phyloP scores from a whole-genome alignment of 2,888 invertebrate species.

The Xiphydria camelus region DNA sequence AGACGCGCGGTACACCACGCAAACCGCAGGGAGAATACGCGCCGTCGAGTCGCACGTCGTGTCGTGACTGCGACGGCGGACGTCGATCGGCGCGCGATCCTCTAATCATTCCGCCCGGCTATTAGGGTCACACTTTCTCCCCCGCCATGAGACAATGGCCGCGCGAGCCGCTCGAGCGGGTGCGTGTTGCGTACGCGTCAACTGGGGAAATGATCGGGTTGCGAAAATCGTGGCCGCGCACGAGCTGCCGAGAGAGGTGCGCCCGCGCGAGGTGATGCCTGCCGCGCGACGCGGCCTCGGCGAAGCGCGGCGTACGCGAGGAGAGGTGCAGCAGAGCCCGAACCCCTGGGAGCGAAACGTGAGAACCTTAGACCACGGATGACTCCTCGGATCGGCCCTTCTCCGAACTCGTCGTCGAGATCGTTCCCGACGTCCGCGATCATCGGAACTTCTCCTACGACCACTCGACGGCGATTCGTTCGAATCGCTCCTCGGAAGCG shows the following conservation, averaged over 20 bases:
- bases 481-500: no score
- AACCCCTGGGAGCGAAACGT: not conserved
- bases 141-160: constrained; percentile 33
- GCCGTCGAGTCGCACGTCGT: constrained; percentile 1
- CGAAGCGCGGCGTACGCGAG: no score
- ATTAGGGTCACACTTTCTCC: constrained; percentile 53
- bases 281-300: no score
- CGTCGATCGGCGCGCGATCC: constrained; percentile 40
- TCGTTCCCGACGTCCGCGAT: not conserved
- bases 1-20: not conserved
- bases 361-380: no score
- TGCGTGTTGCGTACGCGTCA: constrained; percentile 14
- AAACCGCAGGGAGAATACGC: not conserved
- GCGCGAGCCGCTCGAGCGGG: constrained; percentile 26
- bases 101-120: constrained; percentile 45
- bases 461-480: constrained; percentile 14
- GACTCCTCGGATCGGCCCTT: no score
- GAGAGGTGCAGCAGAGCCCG: not conserved
- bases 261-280: no score
- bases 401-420: not conserved
- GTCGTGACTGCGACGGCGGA: constrained; percentile 33
- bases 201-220: constrained; percentile 19
- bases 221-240: constrained; percentile 6
- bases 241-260: no score
- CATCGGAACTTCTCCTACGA: constrained; percentile 2